Evolutionary conservation across 2,113 vertebrate species (phyloP), one percentile per base, ranked within the genome.

Genomic region (Notarius lentiginosus): DNA sequence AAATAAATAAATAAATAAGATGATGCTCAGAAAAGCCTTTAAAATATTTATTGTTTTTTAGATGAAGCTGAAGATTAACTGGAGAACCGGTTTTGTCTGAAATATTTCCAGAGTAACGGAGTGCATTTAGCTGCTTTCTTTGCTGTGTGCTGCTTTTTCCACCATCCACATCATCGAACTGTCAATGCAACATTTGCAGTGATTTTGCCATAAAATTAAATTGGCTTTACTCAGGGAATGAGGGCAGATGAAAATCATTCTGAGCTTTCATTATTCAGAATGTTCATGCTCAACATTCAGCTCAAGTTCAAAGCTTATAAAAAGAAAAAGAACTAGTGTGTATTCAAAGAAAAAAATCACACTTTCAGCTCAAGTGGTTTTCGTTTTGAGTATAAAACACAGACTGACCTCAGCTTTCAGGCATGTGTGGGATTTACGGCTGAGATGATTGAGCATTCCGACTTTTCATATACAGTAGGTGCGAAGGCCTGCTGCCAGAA

Each of bases 301-400:
- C 41, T 82, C 60, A 65, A 82, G 20, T 61, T 82, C 24, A 66
- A 27, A 18, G 24, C 47, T 27, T 0, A 1, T 27, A 51, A 53
- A 65, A 82, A n/a, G 8, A 66, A 82, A n/a, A 66, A 47, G 5
- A 4, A 79, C 8, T 55, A 10, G 0, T 0, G n/a, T 61, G 30
- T 41, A 15, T 22, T 41, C 4, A 41, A 41, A 41, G 3, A 41
- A 61, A 79, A 41, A 81, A 27, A 41, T 14, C 81, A 27, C 47
- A 10, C 66, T 82, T 83, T 65, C 47, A 83, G 81, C 61, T 83
- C 47, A 66, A 66, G 81, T 66, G 81, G 12, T 66, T 83, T 82
- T 83, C 6, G 27, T 83, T 51, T 53, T 9, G 61, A 83, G 47
- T 9, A 24, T 83, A 66, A 83, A 83, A 83, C 56, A 81, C 61